A percentile compares a stretch with the other conserved stretches of the same genome.
Conservation (phyloP, 2,113 vertebrate species). For the Proteles cristata region DNA sequence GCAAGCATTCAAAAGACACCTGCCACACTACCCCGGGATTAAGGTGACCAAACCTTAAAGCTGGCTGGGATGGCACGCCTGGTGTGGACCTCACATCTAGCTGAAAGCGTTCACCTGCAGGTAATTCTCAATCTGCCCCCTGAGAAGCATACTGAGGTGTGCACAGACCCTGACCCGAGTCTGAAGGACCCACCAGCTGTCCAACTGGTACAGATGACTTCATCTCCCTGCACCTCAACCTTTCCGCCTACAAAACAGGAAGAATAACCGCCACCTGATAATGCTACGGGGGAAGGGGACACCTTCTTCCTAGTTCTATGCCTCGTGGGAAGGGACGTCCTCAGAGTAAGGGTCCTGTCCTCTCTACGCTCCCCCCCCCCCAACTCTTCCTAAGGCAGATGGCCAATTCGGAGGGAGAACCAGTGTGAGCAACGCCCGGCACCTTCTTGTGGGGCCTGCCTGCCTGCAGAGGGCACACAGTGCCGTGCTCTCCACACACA, state of each 20-base stretch:
- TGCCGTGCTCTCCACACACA: fast-evolving
- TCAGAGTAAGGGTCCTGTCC: not conserved
- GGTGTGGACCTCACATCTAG: fast-evolving
- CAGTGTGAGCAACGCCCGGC: fast-evolving
- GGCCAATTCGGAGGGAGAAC: not conserved
- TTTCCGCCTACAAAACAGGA: not conserved
- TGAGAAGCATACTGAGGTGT: fast-evolving
- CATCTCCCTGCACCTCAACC: not conserved
- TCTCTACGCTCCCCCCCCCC: not conserved
- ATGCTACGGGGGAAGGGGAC: not conserved
- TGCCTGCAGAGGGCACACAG: not conserved
- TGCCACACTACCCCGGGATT: fast-evolving
- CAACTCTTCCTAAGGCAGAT: not conserved
- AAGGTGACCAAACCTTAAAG: fast-evolving
- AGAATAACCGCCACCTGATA: too few relatives aligned
- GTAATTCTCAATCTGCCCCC: not conserved
- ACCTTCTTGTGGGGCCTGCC: not conserved
- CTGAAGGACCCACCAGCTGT: not conserved
- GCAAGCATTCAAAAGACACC: not conserved
- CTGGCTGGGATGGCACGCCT: fast-evolving
- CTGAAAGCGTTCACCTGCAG: fast-evolving
- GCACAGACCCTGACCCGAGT: fast-evolving
- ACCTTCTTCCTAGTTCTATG: not conserved
- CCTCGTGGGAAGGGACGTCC: too few relatives aligned
- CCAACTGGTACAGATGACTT: fast-evolving